phyloP scores from a whole-genome alignment of 2,888 invertebrate genomes.

The Synanthedon tipuliformis region DNA sequence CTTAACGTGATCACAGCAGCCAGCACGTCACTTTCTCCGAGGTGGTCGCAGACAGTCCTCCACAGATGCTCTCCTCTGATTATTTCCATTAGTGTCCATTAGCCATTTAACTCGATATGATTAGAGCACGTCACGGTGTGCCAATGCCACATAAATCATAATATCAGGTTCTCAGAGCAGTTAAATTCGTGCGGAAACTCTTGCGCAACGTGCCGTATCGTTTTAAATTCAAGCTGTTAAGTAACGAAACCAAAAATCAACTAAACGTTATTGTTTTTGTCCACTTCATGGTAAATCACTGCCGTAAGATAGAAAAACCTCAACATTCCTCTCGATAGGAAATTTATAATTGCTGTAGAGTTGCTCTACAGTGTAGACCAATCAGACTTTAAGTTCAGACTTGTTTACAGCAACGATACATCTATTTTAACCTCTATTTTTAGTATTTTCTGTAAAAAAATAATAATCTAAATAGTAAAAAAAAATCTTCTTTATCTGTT shows the following conservation, averaged over 20 bases:
- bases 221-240: constrained; percentile 1
- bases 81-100: constrained; percentile 66
- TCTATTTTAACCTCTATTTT: too few relatives aligned
- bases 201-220: constrained; percentile 25
- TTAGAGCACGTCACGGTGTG: constrained; percentile 53
- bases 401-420: too few relatives aligned
- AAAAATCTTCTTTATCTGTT: too few relatives aligned
- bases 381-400: too few relatives aligned
- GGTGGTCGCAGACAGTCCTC: constrained; percentile 36
- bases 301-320: too few relatives aligned
- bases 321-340: too few relatives aligned
- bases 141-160: constrained; percentile 51
- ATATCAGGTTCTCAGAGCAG: constrained; percentile 26
- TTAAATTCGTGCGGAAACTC: constrained; percentile 28
- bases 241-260: background rate
- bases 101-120: constrained; percentile 65
- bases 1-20: background rate
- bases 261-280: background rate
- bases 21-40: constrained; percentile 55
- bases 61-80: constrained; percentile 52
- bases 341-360: too few relatives aligned
- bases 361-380: too few relatives aligned
- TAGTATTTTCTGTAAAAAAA: too few relatives aligned
- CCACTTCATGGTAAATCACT: too few relatives aligned
- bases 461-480: too few relatives aligned